Base-by-base conservation (phyloP, 1,140 invertebrate genomes). In the Drosophila arizonae region DNA sequence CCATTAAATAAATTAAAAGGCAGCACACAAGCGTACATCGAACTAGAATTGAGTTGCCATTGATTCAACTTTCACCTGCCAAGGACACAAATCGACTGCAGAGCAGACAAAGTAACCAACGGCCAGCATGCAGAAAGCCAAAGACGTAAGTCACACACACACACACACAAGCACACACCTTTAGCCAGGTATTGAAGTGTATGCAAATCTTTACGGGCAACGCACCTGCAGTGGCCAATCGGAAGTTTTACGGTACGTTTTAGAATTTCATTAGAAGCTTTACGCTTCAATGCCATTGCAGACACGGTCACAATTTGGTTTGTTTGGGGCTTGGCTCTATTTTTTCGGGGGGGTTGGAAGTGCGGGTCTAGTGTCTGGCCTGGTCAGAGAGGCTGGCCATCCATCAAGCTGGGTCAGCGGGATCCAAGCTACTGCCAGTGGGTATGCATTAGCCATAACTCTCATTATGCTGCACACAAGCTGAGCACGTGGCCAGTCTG, bases 391-490 rank as follows among this genome's bases (percentile, higher is more conserved):
- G 36, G 1, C 26, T 41, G 43, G 61, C 61, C 56, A 87, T 87
- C 72, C 68, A 81, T 86, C 79, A 81, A 72, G 72, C 58, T 60
- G 56, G 33, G 69, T 61, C 58, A 77, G 63, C 10, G 15, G 15
- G 43, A 17, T 21, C 11, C 15, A 17, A 46, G 24, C 26, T 15
- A 46, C 15, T 46, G 10, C 13, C 43, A 33, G 11, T 17, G 43
- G 43, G n/a, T 60, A 60, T 87, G 81, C 81, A 86, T 86, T 86
- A 86, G 82, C 81, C 70, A 82, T 86, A 86, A 86, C 82, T 87
- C 82, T 86, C 79, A 86, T 86, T 86, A 86, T 82, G 78, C 69
- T 50, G 66, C 62, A 66, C 63, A 62, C 63, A 57, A 39, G 51
- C 4, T 43, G 24, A 52, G 21, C 64, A 45, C 66, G 52, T 52